Percentiles rank a stretch among this genome's conserved stretches.
phyloP scores from a whole-genome alignment of 2,888 invertebrate genomes.

The Stratiomys singularior region DNA sequence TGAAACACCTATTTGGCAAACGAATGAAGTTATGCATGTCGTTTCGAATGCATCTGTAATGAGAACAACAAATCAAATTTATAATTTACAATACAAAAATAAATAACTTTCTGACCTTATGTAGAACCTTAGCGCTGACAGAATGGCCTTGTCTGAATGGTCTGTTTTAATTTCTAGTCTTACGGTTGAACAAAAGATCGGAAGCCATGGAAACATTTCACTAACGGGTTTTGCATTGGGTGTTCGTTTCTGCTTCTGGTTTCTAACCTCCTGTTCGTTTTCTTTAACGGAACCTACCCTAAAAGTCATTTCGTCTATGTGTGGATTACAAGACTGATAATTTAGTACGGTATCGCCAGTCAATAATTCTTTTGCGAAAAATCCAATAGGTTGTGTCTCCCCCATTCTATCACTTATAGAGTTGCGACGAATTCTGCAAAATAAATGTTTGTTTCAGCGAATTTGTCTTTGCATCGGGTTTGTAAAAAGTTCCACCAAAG shows the following conservation, averaged over 20 bases:
- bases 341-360: too few species aligned
- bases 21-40: slow-evolving; percentile 6
- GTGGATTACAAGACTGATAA: too few species aligned
- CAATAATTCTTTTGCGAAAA: too few species aligned
- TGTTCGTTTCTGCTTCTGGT: background rate
- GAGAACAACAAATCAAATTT: too few species aligned
- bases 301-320: background rate
- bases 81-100: too few species aligned
- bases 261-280: background rate
- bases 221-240: background rate
- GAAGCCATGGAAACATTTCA: slow-evolving; percentile 12
- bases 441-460: too few species aligned
- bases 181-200: background rate
- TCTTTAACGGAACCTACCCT: background rate
- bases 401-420: too few species aligned
- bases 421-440: too few species aligned
- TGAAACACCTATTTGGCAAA: slow-evolving; percentile 33
- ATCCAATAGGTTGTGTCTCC: too few species aligned
- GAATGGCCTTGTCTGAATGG: background rate
- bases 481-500: too few species aligned
- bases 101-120: background rate
- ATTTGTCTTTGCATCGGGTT: too few species aligned
- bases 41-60: slow-evolving; percentile 23
- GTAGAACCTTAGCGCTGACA: background rate
- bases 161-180: background rate